Conservation (phyloP, 2,797 vertebrate genomes). For the Clamator glandarius region DNA sequence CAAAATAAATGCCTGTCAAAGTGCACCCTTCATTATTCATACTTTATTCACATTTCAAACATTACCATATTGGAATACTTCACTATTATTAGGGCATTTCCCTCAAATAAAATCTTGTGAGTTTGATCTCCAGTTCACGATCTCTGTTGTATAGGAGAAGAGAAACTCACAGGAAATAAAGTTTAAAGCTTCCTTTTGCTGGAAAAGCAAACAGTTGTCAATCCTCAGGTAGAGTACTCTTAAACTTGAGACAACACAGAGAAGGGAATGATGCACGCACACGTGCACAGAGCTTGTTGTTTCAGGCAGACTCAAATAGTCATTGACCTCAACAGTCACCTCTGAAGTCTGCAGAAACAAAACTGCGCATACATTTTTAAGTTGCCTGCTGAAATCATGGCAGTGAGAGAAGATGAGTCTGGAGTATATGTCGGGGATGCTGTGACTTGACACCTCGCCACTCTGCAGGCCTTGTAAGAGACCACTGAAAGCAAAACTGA, state of each 20-base stretch:
- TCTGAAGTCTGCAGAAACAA: not conserved
- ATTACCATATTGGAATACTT: not conserved
- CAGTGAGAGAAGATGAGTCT: not conserved
- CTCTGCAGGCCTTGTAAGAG: not conserved
- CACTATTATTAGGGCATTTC: not conserved
- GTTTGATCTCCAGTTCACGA: not conserved
- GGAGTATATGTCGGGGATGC: not conserved
- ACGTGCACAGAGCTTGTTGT: not conserved
- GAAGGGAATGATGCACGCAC: fast-evolving
- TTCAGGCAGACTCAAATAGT: not conserved
- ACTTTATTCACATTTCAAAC: not conserved
- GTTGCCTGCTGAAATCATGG: fast-evolving
- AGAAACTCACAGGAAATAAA: not conserved
- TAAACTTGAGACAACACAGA: not conserved
- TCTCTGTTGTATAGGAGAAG: not conserved
- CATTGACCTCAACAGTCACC: not conserved
- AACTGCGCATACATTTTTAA: not conserved
- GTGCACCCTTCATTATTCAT: not conserved
- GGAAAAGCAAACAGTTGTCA: not conserved
- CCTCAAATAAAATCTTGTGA: not conserved
- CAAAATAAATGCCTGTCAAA: not conserved
- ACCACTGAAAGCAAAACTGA: not conserved
- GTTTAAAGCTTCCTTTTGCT: not conserved
- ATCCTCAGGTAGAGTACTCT: not conserved
- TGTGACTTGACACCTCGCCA: not conserved